phyloP scores from a whole-genome alignment of 2,113 vertebrate genomes.

The Ceyx melanurus region DNA sequence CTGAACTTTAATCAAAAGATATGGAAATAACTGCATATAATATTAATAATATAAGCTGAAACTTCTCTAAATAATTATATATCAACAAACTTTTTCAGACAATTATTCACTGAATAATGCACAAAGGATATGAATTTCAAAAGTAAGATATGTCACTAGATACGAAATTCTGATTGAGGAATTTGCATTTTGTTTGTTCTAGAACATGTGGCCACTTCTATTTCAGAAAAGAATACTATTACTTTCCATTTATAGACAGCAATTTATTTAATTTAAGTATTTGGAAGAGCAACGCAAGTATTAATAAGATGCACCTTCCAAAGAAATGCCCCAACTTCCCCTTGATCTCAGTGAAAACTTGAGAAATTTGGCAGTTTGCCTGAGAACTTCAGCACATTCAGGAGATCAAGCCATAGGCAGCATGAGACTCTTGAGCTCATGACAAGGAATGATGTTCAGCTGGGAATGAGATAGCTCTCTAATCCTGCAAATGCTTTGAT shows the following conservation, averaged over 20 bases:
- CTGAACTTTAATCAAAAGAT: constrained; percentile 34
- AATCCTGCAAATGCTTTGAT: constrained; percentile 4
- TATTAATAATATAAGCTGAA: not conserved
- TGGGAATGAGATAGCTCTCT: not conserved
- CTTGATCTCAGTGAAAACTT: constrained; percentile 55
- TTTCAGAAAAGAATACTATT: constrained; percentile 29
- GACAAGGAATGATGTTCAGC: constrained; percentile 32
- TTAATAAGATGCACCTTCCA: constrained; percentile 35
- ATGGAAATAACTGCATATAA: constrained; percentile 41
- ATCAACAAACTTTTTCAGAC: constrained; percentile 46
- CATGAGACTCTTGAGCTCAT: not conserved
- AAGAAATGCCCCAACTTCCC: not conserved
- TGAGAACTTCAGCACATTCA: constrained; percentile 18
- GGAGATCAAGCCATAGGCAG: constrained; percentile 45
- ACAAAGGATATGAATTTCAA: constrained; percentile 61
- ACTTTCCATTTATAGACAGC: constrained; percentile 12
- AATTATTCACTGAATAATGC: constrained; percentile 65
- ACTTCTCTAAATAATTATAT: constrained; percentile 45
- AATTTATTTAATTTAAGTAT: constrained; percentile 22
- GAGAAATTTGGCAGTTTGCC: constrained; percentile 48
- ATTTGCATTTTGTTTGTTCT: constrained; percentile 64
- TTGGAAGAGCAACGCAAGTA: constrained; percentile 27
- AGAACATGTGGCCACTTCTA: constrained; percentile 34
- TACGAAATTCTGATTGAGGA: constrained; percentile 55
- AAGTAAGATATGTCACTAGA: constrained; percentile 35